Conservation (phyloP, 37 sponge, comb jelly and placozoan species). For the Hormiphora californensis region DNA sequence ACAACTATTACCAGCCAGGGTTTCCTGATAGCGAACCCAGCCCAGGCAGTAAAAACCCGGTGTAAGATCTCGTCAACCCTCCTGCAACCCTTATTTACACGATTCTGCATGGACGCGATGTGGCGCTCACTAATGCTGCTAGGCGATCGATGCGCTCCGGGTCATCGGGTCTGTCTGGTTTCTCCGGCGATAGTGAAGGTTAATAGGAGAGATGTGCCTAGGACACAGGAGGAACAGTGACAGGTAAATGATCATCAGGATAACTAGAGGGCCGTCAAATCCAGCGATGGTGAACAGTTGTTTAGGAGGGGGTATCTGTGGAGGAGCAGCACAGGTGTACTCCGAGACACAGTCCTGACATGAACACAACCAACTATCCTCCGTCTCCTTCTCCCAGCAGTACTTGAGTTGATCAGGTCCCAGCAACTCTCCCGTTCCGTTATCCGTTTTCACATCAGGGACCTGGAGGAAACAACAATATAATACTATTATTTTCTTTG, state of each 20-base stretch:
- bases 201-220: slow-evolving; percentile 13
- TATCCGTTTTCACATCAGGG: neutral
- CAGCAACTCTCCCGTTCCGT: slow-evolving; percentile 16
- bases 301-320: neutral
- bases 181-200: slow-evolving; percentile 3
- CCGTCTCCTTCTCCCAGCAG: slow-evolving; percentile 47
- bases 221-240: slow-evolving; percentile 42
- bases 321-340: slow-evolving; percentile 13
- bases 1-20: slow-evolving; percentile 49
- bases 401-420: neutral
- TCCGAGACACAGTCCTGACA: slow-evolving; percentile 39
- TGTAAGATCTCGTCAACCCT: neutral
- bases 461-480: too few relatives aligned
- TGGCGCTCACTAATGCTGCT: slow-evolving; percentile 33
- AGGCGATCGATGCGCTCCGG: slow-evolving; percentile 25
- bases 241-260: slow-evolving; percentile 31
- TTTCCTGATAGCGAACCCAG: slow-evolving; percentile 1
- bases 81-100: slow-evolving; percentile 19
- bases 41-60: slow-evolving; percentile 15
- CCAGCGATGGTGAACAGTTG: slow-evolving; percentile 18
- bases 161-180: slow-evolving; percentile 32
- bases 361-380: slow-evolving; percentile 29
- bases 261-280: slow-evolving; percentile 43
- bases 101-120: neutral
- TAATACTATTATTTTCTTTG: too few relatives aligned